A percentile compares a stretch with the other conserved stretches of the same genome.
Evolutionary conservation across 2,797 vertebrate genomes (phyloP).

Genomic region (Rallus crepitans): DNA sequence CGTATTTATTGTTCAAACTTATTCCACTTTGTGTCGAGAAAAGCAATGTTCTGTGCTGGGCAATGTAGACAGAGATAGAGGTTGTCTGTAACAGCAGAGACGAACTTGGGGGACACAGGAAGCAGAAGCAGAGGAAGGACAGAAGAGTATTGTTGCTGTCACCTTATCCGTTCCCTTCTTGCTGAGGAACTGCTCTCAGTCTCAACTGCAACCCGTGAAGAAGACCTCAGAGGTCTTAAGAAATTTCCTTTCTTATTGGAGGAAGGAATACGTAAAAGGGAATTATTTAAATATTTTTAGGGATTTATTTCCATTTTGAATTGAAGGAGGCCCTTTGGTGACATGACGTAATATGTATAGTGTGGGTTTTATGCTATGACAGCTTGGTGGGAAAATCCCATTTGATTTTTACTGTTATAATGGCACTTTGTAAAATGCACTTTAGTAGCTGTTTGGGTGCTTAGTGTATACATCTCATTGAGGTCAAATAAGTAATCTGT

Average conservation of each 20-base stretch:
- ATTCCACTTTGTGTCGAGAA: neutral
- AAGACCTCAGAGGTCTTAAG: neutral
- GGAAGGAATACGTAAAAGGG: neutral
- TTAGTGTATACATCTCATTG: neutral
- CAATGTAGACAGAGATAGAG: neutral
- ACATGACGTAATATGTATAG: neutral
- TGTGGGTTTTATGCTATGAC: neutral
- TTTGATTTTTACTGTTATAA: neutral
- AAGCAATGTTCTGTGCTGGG: neutral
- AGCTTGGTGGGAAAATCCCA: neutral
- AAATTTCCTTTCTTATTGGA: neutral
- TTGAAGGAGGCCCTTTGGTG: neutral
- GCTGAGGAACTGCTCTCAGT: neutral
- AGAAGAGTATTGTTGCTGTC: neutral
- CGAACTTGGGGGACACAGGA: accelerated
- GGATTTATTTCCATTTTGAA: neutral
- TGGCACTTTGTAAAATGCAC: neutral
- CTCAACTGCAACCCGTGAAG: neutral
- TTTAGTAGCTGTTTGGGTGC: neutral
- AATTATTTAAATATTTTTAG: neutral
- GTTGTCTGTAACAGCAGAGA: neutral
- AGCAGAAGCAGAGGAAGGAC: neutral
- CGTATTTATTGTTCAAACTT: neutral
- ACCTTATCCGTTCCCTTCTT: neutral
- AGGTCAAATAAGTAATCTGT: neutral